phyloP scores from a whole-genome alignment of 2,113 vertebrate species.

The Nyctibius bracteatus region DNA sequence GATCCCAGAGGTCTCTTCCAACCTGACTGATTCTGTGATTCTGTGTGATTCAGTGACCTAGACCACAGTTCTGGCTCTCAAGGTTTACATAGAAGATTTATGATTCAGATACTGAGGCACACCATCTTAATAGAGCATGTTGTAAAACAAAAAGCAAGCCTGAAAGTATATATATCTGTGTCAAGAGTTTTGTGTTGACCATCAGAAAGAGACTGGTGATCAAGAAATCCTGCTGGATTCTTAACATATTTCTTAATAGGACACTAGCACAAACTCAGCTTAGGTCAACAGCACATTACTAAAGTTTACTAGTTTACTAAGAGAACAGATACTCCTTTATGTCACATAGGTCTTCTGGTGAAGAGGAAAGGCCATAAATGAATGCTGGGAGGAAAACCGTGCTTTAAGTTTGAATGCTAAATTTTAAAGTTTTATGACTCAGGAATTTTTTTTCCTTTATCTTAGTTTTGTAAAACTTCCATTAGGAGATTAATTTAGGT shows the following conservation, averaged over 20 bases:
- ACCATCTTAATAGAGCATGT: background rate
- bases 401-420: background rate
- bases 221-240: background rate
- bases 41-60: background rate
- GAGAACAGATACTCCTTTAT: background rate
- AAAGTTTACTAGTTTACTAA: background rate
- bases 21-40: too few relatives aligned
- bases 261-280: background rate
- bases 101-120: background rate
- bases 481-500: background rate
- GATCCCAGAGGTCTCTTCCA: too few relatives aligned
- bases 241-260: background rate
- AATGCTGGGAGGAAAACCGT: background rate
- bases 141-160: background rate
- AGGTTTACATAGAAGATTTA: background rate
- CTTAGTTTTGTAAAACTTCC: background rate
- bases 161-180: background rate
- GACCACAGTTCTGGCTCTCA: background rate
- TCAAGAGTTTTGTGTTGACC: background rate
- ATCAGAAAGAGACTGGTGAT: background rate
- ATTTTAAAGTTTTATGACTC: background rate
- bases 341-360: fast-evolving
- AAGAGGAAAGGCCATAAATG: background rate
- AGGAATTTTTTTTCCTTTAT: background rate
- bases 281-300: background rate